Conservation (phyloP, 2,888 invertebrate genomes). For the Aricia artaxerxes region DNA sequence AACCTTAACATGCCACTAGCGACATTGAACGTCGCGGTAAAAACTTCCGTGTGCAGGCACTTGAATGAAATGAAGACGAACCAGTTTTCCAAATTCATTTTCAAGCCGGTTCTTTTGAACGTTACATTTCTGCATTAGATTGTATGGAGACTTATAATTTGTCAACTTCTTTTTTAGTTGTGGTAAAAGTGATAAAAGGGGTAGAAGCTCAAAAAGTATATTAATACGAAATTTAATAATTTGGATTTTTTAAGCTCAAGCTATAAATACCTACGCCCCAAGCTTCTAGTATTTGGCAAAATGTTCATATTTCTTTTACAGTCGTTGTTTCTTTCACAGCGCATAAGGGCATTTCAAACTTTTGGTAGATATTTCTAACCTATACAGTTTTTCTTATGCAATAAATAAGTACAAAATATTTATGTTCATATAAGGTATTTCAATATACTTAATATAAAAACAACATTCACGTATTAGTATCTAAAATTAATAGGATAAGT, state of each 20-base stretch:
- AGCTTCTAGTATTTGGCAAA: neutral
- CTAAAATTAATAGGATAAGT: too few relatives aligned
- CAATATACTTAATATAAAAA: too few relatives aligned
- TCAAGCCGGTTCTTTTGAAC: neutral
- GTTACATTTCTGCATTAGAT: neutral
- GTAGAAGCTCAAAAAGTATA: too few relatives aligned
- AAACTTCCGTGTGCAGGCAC: slow-evolving; percentile 11
- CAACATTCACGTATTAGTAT: too few relatives aligned
- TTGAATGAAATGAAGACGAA: slow-evolving; percentile 29
- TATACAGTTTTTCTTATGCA: too few relatives aligned
- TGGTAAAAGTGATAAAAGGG: too few relatives aligned
- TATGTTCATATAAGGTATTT: too few relatives aligned
- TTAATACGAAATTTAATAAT: neutral
- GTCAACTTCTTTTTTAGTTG: too few relatives aligned
- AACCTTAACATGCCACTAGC: neutral
- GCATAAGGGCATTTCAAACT: neutral
- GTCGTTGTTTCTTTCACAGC: neutral
- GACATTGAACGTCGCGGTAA: slow-evolving; percentile 18
- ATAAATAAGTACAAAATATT: too few relatives aligned
- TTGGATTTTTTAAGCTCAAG: neutral
- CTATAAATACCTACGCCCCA: too few relatives aligned
- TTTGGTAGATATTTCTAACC: neutral
- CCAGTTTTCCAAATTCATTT: slow-evolving; percentile 7
- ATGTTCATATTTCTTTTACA: neutral
- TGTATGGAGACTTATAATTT: neutral